Conservation (phyloP, 2,888 invertebrate genomes). For the Venusia cambrica region DNA sequence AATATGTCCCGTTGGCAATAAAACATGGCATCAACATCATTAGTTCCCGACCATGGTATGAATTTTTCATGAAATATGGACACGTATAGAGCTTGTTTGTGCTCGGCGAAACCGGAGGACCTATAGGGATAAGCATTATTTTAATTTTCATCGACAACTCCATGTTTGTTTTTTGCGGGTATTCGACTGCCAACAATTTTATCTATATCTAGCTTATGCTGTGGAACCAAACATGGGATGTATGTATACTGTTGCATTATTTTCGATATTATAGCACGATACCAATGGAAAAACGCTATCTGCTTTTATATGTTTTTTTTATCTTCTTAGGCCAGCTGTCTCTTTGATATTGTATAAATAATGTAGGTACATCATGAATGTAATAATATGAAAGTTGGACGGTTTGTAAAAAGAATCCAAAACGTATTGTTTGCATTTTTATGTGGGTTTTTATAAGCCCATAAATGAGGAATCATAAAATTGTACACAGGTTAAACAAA, state of each 20-base stretch:
- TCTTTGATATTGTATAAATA: no score
- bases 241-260: no score
- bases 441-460: conserved; percentile 3
- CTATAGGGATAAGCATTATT: conserved; percentile 51
- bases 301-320: no score
- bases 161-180: conserved; percentile 54
- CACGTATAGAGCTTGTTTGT: conserved; percentile 55
- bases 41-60: conserved; percentile 67
- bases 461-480: conserved; percentile 27
- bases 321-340: no score
- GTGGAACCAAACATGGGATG: conserved; percentile 42
- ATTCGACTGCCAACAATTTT: conserved; percentile 52
- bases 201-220: conserved; percentile 48
- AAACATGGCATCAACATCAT: conserved; percentile 73
- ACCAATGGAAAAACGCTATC: conserved; percentile 31
- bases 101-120: conserved; percentile 43
- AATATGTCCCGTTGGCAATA: conserved; percentile 67
- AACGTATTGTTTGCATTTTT: conserved; percentile 1
- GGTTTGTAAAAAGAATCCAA: conserved; percentile 16
- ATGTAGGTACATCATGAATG: no score
- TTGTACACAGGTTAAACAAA: conserved; percentile 42
- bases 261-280: conserved; percentile 42
- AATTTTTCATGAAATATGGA: conserved; percentile 78
- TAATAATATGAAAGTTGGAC: no score
- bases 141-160: conserved; percentile 53